Conservation (phyloP, 2,113 vertebrate genomes). For the Forbesichthys agassizii region DNA sequence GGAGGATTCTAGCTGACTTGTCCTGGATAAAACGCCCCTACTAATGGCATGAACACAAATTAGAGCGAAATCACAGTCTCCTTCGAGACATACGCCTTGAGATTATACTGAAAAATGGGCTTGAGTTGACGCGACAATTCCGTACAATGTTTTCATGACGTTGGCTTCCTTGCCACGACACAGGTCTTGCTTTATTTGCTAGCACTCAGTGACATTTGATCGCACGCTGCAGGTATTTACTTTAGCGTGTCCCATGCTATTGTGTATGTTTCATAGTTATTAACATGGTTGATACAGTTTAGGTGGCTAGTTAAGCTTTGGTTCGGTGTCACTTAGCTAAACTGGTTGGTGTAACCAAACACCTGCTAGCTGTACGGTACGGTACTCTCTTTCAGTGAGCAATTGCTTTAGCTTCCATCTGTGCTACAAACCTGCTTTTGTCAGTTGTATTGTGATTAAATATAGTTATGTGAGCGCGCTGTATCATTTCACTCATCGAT, state of each 20-base stretch:
- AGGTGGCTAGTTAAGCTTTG: background rate
- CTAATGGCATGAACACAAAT: background rate
- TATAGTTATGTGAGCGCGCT: background rate
- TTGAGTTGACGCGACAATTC: background rate
- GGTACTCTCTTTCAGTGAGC: background rate
- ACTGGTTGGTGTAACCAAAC: constrained; percentile 31
- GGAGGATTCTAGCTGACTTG: constrained; percentile 30
- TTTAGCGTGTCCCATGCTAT: background rate
- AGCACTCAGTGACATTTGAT: constrained; percentile 20
- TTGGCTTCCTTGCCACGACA: background rate
- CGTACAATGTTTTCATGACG: background rate
- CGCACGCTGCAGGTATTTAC: background rate
- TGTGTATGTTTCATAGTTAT: background rate
- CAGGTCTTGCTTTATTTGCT: constrained; percentile 42
- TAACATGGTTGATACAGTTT: background rate
- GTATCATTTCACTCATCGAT: no score
- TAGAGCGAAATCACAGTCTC: background rate
- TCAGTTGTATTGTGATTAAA: background rate
- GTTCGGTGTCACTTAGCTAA: background rate
- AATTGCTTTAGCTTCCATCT: background rate
- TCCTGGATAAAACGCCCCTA: background rate
- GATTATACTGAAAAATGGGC: background rate
- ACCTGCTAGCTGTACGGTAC: constrained; percentile 26
- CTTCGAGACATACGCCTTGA: no score
- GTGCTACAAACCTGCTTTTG: background rate